These are phyloP conservation scores for Drosophila sechellia DNA, from an alignment of 1,140 invertebrate genomes.

Conservation along the genomic window DNA sequence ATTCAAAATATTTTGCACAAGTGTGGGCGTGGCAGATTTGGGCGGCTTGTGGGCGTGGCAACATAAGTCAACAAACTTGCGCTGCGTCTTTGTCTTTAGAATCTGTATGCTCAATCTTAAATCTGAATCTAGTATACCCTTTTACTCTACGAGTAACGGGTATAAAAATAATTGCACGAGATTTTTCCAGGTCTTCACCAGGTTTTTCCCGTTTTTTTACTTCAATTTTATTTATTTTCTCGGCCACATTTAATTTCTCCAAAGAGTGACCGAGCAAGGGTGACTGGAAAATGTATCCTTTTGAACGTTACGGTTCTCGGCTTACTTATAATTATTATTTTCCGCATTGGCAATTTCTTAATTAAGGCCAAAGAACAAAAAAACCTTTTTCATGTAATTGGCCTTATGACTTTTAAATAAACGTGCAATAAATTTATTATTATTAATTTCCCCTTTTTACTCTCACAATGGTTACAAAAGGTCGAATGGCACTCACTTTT, in stretches of 20 bases:
- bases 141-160: too few relatives aligned
- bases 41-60: too few relatives aligned
- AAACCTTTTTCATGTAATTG: conserved; percentile 58
- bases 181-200: conserved; percentile 51
- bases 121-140: too few relatives aligned
- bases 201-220: conserved; percentile 28
- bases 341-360: conserved; percentile 78
- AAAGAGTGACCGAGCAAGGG: background rate
- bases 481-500: background rate
- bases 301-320: conserved; percentile 40
- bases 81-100: too few relatives aligned
- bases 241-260: conserved; percentile 52
- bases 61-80: too few relatives aligned
- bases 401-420: conserved; percentile 72
- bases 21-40: too few relatives aligned
- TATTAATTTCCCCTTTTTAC: conserved; percentile 22
- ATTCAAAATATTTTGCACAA: too few relatives aligned
- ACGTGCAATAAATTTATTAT: conserved; percentile 71
- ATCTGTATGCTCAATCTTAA: too few relatives aligned
- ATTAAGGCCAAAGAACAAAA: conserved; percentile 54
- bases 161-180: conserved; percentile 41
- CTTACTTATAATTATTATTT: conserved; percentile 82
- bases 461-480: background rate
- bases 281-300: conserved; percentile 47
- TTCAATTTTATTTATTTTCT: conserved; percentile 46